These are phyloP conservation scores for Neoscelio sp. DNA, from an alignment of 2,888 invertebrate species.

Conservation along the genomic window DNA sequence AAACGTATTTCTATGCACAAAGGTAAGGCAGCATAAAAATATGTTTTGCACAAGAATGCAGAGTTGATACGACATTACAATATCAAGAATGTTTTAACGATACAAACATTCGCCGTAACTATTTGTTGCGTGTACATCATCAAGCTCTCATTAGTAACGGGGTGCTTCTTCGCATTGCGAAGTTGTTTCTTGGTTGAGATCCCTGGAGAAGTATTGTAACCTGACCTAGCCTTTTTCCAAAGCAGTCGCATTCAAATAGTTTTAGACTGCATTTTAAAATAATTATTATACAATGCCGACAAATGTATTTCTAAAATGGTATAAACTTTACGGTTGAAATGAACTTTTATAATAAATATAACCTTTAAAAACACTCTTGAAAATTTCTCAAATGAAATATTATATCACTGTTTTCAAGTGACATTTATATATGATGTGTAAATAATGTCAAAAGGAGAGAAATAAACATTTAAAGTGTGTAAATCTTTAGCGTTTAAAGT, in stretches of 20 bases:
- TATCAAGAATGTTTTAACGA: slow-evolving; percentile 7
- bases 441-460: no score
- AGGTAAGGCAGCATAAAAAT: slow-evolving; percentile 1
- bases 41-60: neutral
- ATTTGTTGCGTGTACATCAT: slow-evolving; percentile 62
- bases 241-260: neutral
- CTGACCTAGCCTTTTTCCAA: slow-evolving; percentile 1
- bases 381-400: neutral
- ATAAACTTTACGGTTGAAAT: no score
- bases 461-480: neutral
- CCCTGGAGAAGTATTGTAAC: slow-evolving; percentile 21
- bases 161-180: slow-evolving; percentile 16
- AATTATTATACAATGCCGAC: no score
- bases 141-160: slow-evolving; percentile 69
- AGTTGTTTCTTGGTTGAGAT: slow-evolving; percentile 23
- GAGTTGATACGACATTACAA: neutral
- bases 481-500: neutral
- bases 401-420: neutral
- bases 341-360: no score
- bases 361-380: no score
- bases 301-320: no score
- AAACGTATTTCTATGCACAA: neutral
- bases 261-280: no score
- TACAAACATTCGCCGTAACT: neutral
- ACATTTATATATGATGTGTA: no score